phyloP scores from a whole-genome alignment of 2,888 invertebrate genomes.

The Drosophila mercatorum region DNA sequence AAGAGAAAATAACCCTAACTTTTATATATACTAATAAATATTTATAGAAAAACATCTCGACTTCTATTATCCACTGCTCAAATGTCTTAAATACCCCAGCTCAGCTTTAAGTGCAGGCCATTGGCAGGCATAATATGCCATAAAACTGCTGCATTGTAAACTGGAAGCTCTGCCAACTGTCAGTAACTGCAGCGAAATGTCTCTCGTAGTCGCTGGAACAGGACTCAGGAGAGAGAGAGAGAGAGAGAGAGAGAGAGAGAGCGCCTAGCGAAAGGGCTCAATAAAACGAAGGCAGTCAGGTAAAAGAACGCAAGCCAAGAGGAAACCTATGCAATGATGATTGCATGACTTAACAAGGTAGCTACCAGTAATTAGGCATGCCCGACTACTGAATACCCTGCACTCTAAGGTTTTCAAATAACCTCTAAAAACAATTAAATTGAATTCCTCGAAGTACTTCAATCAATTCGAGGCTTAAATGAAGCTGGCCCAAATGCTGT shows the following conservation, averaged over 20 bases:
- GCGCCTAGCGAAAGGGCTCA: background rate
- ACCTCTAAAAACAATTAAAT: background rate
- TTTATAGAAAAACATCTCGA: background rate
- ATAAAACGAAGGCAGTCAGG: conserved; percentile 21
- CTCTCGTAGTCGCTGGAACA: background rate
- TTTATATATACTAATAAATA: background rate
- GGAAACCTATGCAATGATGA: conserved; percentile 5
- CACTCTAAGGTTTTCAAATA: background rate
- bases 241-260: background rate
- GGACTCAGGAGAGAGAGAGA: conserved; percentile 10
- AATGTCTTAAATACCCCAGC: background rate
- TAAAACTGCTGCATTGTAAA: conserved; percentile 7
- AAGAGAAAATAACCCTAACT: too few relatives aligned
- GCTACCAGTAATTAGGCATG: background rate
- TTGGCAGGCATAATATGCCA: background rate
- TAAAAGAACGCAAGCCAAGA: conserved; percentile 6
- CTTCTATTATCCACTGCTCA: background rate
- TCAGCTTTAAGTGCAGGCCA: conserved; percentile 1
- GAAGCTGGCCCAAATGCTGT: conserved; percentile 6
- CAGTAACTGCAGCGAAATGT: conserved; percentile 19
- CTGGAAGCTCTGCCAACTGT: conserved; percentile 5
- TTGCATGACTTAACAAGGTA: conserved; percentile 1
- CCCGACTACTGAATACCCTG: background rate
- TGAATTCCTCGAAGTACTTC: background rate
- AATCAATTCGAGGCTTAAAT: background rate